phyloP scores from a whole-genome alignment of 2,797 vertebrate genomes.

The Emys orbicularis region DNA sequence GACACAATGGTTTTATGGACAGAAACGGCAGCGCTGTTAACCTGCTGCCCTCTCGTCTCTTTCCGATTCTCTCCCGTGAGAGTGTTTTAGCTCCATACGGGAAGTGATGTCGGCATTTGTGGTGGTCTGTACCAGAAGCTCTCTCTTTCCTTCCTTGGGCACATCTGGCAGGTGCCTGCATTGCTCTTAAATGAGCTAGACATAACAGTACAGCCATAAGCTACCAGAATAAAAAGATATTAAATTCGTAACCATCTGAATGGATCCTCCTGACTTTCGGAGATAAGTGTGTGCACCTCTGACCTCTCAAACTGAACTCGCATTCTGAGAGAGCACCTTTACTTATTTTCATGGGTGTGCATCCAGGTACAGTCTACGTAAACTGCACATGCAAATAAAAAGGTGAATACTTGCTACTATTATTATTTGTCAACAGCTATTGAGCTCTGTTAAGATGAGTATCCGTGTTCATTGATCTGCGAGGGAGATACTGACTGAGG shows the following conservation, averaged over 20 bases:
- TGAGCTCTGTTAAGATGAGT: background rate
- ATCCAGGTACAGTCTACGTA: background rate
- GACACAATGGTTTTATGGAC: background rate
- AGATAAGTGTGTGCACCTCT: too few species aligned
- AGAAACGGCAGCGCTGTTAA: background rate
- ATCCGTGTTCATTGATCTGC: background rate
- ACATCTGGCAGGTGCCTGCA: background rate
- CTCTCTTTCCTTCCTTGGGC: background rate
- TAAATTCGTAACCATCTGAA: too few species aligned
- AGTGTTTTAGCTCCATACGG: background rate
- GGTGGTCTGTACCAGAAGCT: background rate
- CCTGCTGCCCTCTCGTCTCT: background rate
- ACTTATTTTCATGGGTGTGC: background rate
- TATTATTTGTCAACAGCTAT: background rate
- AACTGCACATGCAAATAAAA: background rate
- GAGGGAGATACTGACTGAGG: background rate
- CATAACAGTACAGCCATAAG: background rate
- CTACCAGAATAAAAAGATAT: background rate
- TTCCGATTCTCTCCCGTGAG: background rate
- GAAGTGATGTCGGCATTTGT: background rate
- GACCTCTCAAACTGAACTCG: background rate
- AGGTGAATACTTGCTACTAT: background rate
- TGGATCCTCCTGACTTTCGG: background rate
- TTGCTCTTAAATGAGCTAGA: background rate
- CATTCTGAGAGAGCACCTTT: too few species aligned